phyloP scores from a whole-genome alignment of 2,113 vertebrate species.

The Dendropsophus ebraccatus region DNA sequence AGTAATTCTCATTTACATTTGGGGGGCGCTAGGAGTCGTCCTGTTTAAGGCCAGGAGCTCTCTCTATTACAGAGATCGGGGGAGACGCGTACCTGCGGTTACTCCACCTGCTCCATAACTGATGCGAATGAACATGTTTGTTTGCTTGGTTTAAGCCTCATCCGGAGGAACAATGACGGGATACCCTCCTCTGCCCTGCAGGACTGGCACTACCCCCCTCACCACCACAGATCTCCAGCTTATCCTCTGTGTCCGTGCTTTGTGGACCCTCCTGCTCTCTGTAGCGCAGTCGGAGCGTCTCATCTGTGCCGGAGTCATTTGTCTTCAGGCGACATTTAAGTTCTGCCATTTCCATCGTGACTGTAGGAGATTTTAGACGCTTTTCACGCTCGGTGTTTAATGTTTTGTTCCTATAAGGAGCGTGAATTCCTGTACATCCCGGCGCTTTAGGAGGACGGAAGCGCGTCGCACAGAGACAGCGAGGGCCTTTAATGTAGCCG shows the following conservation, averaged over 20 bases:
- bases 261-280: not conserved
- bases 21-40: too few relatives aligned
- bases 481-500: slow-evolving; percentile 70
- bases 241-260: not conserved
- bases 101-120: not conserved
- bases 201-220: not conserved
- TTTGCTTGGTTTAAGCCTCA: not conserved
- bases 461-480: slow-evolving; percentile 64
- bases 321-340: not conserved
- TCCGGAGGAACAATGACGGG: not conserved
- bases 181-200: not conserved
- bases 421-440: not conserved
- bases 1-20: too few relatives aligned
- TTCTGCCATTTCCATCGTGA: slow-evolving; percentile 13
- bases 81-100: not conserved
- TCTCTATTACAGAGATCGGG: not conserved
- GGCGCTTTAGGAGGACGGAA: slow-evolving; percentile 63
- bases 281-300: not conserved
- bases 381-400: not conserved
- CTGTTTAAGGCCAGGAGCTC: too few relatives aligned
- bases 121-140: not conserved
- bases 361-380: not conserved
- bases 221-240: not conserved
- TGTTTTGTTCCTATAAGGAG: slow-evolving; percentile 32
- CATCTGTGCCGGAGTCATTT: not conserved